A percentile compares a stretch with the other conserved stretches of the same genome.
phyloP scores from a whole-genome alignment of 2,888 invertebrate genomes.

The Drosophila anomalata region DNA sequence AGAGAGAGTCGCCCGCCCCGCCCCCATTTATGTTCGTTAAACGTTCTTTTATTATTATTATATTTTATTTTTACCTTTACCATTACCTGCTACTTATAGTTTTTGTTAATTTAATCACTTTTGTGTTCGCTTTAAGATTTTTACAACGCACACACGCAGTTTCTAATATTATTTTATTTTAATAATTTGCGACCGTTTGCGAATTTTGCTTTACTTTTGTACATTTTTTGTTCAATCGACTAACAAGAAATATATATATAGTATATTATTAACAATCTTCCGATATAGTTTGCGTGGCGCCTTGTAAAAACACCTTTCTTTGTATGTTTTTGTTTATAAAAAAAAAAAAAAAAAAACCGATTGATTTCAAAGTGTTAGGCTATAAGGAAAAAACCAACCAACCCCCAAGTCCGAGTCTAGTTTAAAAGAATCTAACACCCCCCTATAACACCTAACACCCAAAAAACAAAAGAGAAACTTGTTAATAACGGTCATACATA shows the following conservation, averaged over 20 bases:
- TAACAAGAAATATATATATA: conserved; percentile 37
- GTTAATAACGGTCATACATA: conserved; percentile 49
- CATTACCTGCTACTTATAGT: conserved; percentile 70
- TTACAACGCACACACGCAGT: conserved; percentile 62
- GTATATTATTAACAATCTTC: conserved; percentile 52
- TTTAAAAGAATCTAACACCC: conserved; percentile 24
- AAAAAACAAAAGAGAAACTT: conserved; percentile 16
- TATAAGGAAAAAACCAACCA: conserved; percentile 32
- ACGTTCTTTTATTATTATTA: conserved; percentile 54
- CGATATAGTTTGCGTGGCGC: conserved; percentile 66
- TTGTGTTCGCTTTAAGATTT: conserved; percentile 69
- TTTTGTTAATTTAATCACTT: conserved; percentile 74
- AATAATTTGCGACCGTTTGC: no score
- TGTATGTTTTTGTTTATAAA: conserved; percentile 65
- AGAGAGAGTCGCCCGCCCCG: no score
- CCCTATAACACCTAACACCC: not conserved
- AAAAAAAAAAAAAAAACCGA: conserved; percentile 42
- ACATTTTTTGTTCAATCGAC: conserved; percentile 62
- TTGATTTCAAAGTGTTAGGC: conserved; percentile 53
- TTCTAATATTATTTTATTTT: not conserved
- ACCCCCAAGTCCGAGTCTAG: conserved; percentile 23
- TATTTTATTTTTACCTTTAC: conserved; percentile 36
- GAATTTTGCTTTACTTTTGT: conserved; percentile 53
- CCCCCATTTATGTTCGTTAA: conserved; percentile 59
- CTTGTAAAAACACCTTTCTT: conserved; percentile 49